Percentiles rank a stretch among this genome's conserved stretches.
These are phyloP conservation scores for Drosophila nr. fundita DNA, from an alignment of 2,888 invertebrate genomes.

Conservation along the genomic window DNA sequence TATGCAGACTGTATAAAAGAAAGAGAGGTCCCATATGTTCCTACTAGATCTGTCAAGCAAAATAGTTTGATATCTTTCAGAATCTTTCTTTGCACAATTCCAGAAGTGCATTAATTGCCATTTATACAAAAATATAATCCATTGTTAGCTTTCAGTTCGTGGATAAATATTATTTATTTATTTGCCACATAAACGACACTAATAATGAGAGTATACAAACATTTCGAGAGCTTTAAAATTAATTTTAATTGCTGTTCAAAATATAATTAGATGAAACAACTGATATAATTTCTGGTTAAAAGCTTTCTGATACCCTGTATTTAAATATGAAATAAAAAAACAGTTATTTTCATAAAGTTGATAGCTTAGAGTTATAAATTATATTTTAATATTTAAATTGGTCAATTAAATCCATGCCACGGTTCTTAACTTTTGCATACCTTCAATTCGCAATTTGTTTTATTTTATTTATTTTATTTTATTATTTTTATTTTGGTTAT, in stretches of 20 bases:
- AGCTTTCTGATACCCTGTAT: neutral
- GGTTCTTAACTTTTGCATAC: too few species aligned
- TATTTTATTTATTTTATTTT: neutral
- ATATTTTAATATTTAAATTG: neutral
- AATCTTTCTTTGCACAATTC: neutral
- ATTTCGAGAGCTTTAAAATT: conserved; percentile 36
- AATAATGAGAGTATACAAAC: conserved; percentile 16
- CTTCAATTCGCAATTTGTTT: too few species aligned
- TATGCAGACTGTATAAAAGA: neutral
- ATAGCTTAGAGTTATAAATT: neutral
- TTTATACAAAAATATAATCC: neutral
- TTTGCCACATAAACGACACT: conserved; percentile 9
- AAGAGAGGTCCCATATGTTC: neutral
- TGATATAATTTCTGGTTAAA: too few species aligned
- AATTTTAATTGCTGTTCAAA: conserved; percentile 36
- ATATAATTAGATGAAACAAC: conserved; percentile 3
- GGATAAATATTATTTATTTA: conserved; percentile 8
- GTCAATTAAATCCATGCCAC: neutral
- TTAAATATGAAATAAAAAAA: neutral
- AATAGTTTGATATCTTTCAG: neutral
- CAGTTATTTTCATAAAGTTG: neutral
- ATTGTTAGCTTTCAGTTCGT: neutral
- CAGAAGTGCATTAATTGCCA: neutral
- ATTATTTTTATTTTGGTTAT: too few species aligned
- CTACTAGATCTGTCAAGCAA: neutral